A percentile compares a stretch with the other conserved stretches of the same genome.
These are phyloP conservation scores for Lepidurus couesii DNA, from an alignment of 1,140 invertebrate genomes.

Conservation along the genomic window DNA sequence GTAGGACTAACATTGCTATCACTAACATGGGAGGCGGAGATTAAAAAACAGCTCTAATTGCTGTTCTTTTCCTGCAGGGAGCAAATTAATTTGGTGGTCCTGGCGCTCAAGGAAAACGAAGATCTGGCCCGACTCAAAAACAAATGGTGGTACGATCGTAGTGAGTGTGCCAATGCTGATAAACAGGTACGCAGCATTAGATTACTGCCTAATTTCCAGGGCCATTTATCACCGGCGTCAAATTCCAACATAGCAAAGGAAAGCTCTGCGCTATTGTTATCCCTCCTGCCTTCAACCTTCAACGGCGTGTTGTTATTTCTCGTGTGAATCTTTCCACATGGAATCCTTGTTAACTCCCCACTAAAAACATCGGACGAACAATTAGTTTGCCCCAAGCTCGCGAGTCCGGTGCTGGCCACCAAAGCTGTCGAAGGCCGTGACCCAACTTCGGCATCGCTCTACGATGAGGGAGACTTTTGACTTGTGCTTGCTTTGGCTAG, in stretches of 20 bases:
- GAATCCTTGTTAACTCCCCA: background rate
- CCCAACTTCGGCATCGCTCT: background rate
- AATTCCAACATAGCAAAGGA: too few relatives aligned
- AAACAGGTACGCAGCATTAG: conserved; percentile 52
- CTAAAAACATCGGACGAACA: too few relatives aligned
- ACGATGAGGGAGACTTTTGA: background rate
- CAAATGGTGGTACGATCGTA: conserved; percentile 87
- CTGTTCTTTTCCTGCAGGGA: conserved; percentile 56
- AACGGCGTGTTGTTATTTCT: background rate
- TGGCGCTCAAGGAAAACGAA: conserved; percentile 86
- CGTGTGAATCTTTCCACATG: background rate
- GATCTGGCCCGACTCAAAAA: conserved; percentile 83
- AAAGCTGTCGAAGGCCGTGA: background rate
- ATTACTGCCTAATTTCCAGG: too few relatives aligned
- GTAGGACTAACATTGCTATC: conserved; percentile 50
- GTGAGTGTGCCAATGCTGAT: conserved; percentile 66
- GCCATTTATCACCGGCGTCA: too few relatives aligned
- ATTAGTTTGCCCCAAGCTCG: too few relatives aligned
- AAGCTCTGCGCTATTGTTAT: background rate
- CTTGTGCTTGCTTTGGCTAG: background rate
- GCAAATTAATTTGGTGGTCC: conserved; percentile 81
- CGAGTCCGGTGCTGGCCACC: too few relatives aligned
- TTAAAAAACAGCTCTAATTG: background rate
- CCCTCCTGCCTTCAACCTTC: background rate
- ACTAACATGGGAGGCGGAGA: background rate